Base-by-base conservation (phyloP, 2,797 vertebrate species). In the Sebastes trivittatus region DNA sequence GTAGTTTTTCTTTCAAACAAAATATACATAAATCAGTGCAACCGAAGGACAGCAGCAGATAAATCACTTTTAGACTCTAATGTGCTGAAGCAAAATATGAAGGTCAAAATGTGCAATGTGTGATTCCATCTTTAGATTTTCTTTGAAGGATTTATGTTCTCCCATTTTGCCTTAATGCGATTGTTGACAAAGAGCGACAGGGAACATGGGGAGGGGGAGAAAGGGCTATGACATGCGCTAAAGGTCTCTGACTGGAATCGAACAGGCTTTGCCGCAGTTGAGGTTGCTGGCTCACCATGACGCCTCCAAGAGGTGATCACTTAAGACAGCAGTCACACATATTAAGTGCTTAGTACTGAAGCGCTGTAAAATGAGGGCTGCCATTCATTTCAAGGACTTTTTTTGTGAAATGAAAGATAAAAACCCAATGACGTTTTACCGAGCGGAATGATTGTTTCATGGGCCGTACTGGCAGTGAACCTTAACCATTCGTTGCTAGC, bases 241-340 rank as follows among this genome's bases (percentile, higher is more conserved):
- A 87, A 86, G 84, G 84, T 83, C 66, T 42, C 71, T 52, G 77
- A 72, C 83, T 74, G 60, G 59, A 87, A 80, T 81, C 30, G 9
- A 81, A 86, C 80, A 72, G 42, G 55, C 79, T 49, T 42, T 71
- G 76, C 80, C 2, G 63, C 86, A 75, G 81, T 82, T 73, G n/a
- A 67, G 77, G 76, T 72, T 83, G 72, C 76, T 76, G 69, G 74
- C 84, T 87, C 84, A 69, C 71, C 71, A 78, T 68, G 77, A 87
- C n/a, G 38, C 65, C 85, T 89, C 71, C 63, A 13, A 75, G 82
- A 90, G 75, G 80, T 84, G 85, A 92, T 85, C 81, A 88, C 69
- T 54, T 81, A 78, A 81, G 85, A 88, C 83, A 87, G 87, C 75
- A 62, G 86, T 86, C 84, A 82, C 81, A 87, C 85, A 87, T 73